Evolutionary conservation across 2,113 vertebrate genomes (phyloP), one percentile per base, ranked within the genome.

Genomic region (Toxotes jaculatrix): DNA sequence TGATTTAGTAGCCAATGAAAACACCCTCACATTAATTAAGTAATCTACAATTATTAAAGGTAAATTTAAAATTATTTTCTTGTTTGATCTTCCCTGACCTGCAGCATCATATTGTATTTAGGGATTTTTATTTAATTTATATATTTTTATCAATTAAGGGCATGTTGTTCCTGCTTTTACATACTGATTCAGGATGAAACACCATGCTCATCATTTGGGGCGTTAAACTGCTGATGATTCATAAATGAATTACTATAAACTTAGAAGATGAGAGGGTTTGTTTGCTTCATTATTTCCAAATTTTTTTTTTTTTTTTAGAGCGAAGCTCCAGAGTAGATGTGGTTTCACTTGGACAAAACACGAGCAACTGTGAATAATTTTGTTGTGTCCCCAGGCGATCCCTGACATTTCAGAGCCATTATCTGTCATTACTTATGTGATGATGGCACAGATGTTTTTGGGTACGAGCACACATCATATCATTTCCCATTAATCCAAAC

Each of bases 381-480:
- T n/a, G 36, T 5, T 10, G 59, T 27, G 66, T 72, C 77, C 72
- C 55, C 38, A 16, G 51, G 69, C 1, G n/a, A 53, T 63, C 31
- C 17, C 32, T 63, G 74, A 73, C 80, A 75, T 67, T 79, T 42
- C 27, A 14, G 61, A 71, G 56, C 42, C 47, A 32, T 65, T 51
- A 12, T 59, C 69, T 65, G 43, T 62, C 79, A 79, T 74, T 47
- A 78, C 60, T 82, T 68, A 69, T 59, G 62, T 57, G 80, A 85
- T 6, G 77, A 84, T 60, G 59, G 75, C 67, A 16, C 90, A 87
- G 84, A 78, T 89, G 87, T 86, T 88, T 70, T 61, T 62, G 27
- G 74, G 64, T 38, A 19, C 62, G 64, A 68, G 82, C 61, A 59
- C 45, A 31, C 68, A 56, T 31, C 27, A 2, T 63, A 55, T 85